Base-by-base conservation (phyloP, 2,113 vertebrate genomes). In the Mesocricetus auratus region DNA sequence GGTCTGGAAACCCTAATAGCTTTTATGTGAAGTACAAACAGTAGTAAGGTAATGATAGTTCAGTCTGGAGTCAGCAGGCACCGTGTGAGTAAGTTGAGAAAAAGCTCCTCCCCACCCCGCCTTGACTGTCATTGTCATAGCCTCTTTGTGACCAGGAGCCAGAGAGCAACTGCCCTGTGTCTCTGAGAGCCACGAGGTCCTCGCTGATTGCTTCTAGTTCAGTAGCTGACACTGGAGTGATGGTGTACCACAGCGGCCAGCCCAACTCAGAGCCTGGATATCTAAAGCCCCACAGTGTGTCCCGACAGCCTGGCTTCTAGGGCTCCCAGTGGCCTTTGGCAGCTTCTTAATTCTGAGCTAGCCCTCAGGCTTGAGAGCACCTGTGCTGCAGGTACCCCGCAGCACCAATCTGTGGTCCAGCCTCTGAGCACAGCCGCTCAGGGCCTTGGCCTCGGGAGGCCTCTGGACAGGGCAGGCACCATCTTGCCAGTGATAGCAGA, bases 21-120 rank as follows among this genome's bases (percentile, higher is more conserved):
- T 78, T 96, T 95, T 86, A 91, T 45, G n/a, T 66, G 45, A 53
- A 42, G 10, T 26, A 13, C 50, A 53, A 79, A 60, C 74, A 50
- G 58, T 73, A 83, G 21, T 68, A 75, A 93, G 86, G 86, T 26
- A 69, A 3, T 26, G 60, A 3, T 58, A 42, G 86, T n/a, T 90
- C 29, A 0, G 0, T 69, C 64, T 1, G 6, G 36, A 45, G 22
- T 22, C 0, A 24, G 53, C 56, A 62, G 73, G 75, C n/a, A 10
- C 50, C 50, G 42, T 75, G 45, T 5, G 7, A 56, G 39, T 21
- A 56, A 4, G 2, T 19, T 29, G 58, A 26, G 62, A 5, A 74
- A 36, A 66, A 24, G 10, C 15, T 11, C 10, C 53, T 29, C 22
- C 26, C 19, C 11, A 12, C 1, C 7, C 42, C 53, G n/a, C 71